Evolutionary conservation across 2,797 vertebrate species (phyloP), one percentile per base, ranked within the genome.

Genomic region (Anableps anableps): DNA sequence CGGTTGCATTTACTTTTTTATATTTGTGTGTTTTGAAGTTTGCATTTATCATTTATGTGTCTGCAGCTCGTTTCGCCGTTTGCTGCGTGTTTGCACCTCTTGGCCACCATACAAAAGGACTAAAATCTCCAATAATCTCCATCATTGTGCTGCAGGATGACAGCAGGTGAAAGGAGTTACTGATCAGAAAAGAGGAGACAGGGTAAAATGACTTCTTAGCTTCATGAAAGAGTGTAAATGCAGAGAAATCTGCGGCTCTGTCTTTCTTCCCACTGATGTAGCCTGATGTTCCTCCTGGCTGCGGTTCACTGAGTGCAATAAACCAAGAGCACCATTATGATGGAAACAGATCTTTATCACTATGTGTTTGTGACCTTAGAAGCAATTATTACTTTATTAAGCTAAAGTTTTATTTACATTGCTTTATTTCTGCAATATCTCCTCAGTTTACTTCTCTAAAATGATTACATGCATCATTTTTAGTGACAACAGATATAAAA

Each of bases 341-440:
- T 74, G 92, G 94, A 94, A 95, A 94, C 85, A 82, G 89, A 94
- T 94, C 81, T 77, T 88, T 93, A 92, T 92, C 93, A 31, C 53
- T 47, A 72, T 85, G 74, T 85, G 72, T 64, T 50, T 2, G 2
- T 55, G 79, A 76, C 83, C 88, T 81, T 29, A 74, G 60, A 80
- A 77, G 79, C 62, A n/a, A 79, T 83, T 84, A 58, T 29, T 29
- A 29, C 9, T 58, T n/a, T 29, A 58, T 29, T 58, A 58, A 29
- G 26, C 3, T 2, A 14, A 29, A 14, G 53, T 1, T 11, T 55
- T 53, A 23, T 53, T 55, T 55, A 26, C 4, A 55, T 55, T 26
- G 3, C 50, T 6, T 8, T 26, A 26, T 55, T 55, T 26, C 51
- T 55, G 51, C 21, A 26, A 55, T 1, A 50, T 17, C 21, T 55